A percentile compares a stretch with the other conserved stretches of the same genome.
These are phyloP conservation scores for Iguana delicatissima DNA, from an alignment of 2,797 vertebrate species.

Conservation along the genomic window DNA sequence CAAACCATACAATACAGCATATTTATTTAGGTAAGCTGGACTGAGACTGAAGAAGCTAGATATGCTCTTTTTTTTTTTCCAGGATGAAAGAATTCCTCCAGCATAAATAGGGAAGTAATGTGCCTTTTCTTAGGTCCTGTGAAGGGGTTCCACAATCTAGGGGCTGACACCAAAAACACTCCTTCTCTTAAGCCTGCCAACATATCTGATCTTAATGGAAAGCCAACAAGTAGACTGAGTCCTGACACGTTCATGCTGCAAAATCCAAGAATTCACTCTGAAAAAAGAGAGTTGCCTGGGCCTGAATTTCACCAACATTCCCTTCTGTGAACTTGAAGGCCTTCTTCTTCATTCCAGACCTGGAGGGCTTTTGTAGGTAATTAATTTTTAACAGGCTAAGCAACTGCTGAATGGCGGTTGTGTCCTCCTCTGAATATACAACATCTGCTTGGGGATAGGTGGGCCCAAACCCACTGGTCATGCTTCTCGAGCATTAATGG, in stretches of 20 bases:
- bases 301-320: not conserved
- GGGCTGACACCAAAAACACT: no score
- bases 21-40: no score
- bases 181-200: not conserved
- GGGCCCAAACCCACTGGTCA: not conserved
- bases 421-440: not conserved
- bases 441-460: not conserved
- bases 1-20: not conserved
- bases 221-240: not conserved
- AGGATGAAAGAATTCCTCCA: no score
- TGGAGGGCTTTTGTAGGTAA: not conserved
- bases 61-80: no score
- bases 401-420: no score
- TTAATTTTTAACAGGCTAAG: not conserved
- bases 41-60: not conserved
- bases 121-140: not conserved
- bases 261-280: not conserved
- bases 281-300: no score
- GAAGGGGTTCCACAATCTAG: not conserved
- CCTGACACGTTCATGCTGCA: no score
- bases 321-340: not conserved
- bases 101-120: not conserved
- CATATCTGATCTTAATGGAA: not conserved
- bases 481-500: not conserved
- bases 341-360: not conserved